Conservation (phyloP, 2,797 vertebrate species). For the Lophius americanus region DNA sequence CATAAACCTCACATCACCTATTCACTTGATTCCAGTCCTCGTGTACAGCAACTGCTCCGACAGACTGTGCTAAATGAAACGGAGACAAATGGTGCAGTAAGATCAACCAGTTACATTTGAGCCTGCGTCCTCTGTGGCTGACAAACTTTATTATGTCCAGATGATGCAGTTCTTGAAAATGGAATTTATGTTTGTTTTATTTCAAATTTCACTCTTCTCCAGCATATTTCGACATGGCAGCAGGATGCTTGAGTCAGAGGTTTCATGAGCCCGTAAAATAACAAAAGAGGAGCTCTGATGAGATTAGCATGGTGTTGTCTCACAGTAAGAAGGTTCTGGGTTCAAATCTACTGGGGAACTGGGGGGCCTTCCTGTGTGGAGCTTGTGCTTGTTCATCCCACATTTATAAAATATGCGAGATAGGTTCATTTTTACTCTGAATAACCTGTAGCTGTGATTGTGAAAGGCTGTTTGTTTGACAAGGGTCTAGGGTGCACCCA, state of each 20-base stretch:
- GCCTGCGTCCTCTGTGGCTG: conserved; percentile 29
- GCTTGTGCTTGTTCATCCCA: too few relatives aligned
- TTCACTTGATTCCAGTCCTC: conserved; percentile 22
- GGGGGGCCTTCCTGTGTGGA: too few relatives aligned
- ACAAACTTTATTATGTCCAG: conserved; percentile 63
- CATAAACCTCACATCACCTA: conserved; percentile 46
- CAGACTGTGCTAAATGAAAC: conserved; percentile 61
- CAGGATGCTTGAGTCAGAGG: neutral
- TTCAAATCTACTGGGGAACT: too few relatives aligned
- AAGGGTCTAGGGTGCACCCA: too few relatives aligned
- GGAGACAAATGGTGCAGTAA: conserved; percentile 66
- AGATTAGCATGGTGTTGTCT: too few relatives aligned
- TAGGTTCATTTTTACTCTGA: too few relatives aligned
- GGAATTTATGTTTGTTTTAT: conserved; percentile 51
- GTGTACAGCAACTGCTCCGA: conserved; percentile 33
- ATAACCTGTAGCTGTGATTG: too few relatives aligned
- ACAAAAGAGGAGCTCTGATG: conserved; percentile 50
- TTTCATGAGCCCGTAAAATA: conserved; percentile 33
- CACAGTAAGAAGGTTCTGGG: too few relatives aligned
- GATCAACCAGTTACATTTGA: conserved; percentile 53
- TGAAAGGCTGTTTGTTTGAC: too few relatives aligned
- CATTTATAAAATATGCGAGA: too few relatives aligned
- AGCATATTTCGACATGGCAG: neutral
- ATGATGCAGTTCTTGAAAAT: conserved; percentile 25
- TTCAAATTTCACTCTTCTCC: too few relatives aligned